phyloP scores from a whole-genome alignment of 2,888 invertebrate species.

The Harpalus rufipes region DNA sequence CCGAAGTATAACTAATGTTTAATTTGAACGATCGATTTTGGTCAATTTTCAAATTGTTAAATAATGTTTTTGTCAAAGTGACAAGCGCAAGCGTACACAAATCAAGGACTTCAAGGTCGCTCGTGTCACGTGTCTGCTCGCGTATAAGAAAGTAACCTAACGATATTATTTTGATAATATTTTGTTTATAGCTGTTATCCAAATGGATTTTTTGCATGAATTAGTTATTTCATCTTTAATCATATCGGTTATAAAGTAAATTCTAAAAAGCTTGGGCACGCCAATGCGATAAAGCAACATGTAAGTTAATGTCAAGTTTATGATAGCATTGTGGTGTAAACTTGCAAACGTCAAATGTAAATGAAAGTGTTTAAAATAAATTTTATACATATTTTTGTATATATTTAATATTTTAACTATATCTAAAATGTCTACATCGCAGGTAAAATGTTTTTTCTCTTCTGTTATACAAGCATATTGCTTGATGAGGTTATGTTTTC shows the following conservation, averaged over 20 bases:
- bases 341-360: constrained; percentile 3
- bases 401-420: not conserved
- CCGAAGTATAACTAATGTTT: too few species aligned
- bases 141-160: too few species aligned
- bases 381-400: constrained; percentile 13
- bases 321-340: not conserved
- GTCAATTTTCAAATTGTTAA: too few species aligned
- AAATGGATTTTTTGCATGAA: too few species aligned
- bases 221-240: too few species aligned
- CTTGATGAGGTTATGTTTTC: not conserved
- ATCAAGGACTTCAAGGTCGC: too few species aligned
- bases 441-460: not conserved
- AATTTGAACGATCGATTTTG: too few species aligned
- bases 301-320: not conserved
- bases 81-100: too few species aligned
- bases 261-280: not conserved
- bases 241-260: not conserved
- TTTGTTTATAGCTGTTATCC: too few species aligned
- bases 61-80: too few species aligned
- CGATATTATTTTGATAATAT: too few species aligned
- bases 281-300: not conserved
- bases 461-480: not conserved
- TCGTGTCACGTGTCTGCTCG: too few species aligned
- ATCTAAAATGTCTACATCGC: not conserved
- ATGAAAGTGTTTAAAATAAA: not conserved